Evolutionary conservation across 2,888 invertebrate species (phyloP).

Genomic region (Gnatocerus cornutus): DNA sequence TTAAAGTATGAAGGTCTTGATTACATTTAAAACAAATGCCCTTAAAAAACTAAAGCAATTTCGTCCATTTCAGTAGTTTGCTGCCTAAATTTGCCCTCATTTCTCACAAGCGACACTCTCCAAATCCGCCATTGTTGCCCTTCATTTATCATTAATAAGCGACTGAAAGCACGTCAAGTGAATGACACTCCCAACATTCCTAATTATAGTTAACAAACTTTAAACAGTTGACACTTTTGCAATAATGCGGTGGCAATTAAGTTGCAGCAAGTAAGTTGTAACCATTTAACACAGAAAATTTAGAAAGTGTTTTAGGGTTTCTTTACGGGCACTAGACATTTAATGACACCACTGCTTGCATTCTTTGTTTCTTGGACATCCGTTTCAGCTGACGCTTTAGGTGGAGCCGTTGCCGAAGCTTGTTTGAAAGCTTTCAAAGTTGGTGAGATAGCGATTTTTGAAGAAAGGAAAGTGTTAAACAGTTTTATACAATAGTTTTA

Average conservation of each 20-base stretch:
- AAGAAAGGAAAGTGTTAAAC: background rate
- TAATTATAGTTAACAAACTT: constrained; percentile 34
- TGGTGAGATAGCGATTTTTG: constrained; percentile 4
- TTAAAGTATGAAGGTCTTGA: no score
- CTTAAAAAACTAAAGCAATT: no score
- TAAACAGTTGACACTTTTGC: constrained; percentile 38
- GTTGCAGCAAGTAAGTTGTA: background rate
- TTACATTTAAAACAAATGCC: no score
- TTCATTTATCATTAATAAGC: constrained; percentile 5
- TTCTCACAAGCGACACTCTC: background rate
- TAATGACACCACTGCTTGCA: constrained; percentile 17
- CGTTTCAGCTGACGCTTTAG: constrained; percentile 12
- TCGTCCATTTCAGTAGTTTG: no score
- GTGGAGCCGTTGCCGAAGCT: background rate
- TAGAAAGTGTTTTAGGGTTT: constrained; percentile 25
- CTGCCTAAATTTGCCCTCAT: constrained; percentile 1
- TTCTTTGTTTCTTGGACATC: constrained; percentile 23
- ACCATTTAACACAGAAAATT: constrained; percentile 24
- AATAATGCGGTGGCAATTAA: constrained; percentile 32
- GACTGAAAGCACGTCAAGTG: background rate
- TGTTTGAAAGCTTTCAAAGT: background rate
- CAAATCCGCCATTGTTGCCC: constrained; percentile 5
- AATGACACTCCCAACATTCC: background rate
- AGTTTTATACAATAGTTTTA: background rate
- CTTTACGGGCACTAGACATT: constrained; percentile 28